phyloP scores from a whole-genome alignment of 2,113 vertebrate species.

The Nematolebias whitei region DNA sequence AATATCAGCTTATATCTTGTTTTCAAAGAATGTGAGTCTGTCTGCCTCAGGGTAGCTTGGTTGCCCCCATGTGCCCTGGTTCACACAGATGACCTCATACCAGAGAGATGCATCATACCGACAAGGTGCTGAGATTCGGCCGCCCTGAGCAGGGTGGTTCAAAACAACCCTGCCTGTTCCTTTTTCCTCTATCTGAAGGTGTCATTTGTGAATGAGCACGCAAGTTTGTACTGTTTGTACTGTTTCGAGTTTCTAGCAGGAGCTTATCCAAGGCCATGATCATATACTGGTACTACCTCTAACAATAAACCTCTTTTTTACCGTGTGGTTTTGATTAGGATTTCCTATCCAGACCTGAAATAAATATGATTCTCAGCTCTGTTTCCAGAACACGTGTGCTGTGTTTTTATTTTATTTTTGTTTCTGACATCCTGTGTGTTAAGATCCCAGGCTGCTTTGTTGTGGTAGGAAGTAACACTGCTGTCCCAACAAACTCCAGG shows the following conservation, averaged over 20 bases:
- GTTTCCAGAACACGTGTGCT: slow-evolving; percentile 56
- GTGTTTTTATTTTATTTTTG: not conserved
- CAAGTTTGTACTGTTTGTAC: slow-evolving; percentile 36
- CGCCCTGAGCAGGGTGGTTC: no score
- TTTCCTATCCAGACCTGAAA: no score
- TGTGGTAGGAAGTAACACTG: slow-evolving; percentile 58
- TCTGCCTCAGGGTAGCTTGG: slow-evolving; percentile 28
- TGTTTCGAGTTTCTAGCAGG: no score
- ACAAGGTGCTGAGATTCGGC: slow-evolving; percentile 52
- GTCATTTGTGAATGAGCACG: slow-evolving; percentile 40
- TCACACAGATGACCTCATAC: slow-evolving; percentile 67
- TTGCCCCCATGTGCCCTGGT: slow-evolving; percentile 62
- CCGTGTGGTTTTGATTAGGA: no score
- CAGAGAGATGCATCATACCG: slow-evolving; percentile 67
- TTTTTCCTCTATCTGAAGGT: slow-evolving; percentile 51
- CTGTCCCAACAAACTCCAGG: slow-evolving; percentile 63
- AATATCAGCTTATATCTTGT: slow-evolving; percentile 55
- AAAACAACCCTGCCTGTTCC: slow-evolving; percentile 36
- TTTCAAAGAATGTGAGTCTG: slow-evolving; percentile 44
- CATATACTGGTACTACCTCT: not conserved
- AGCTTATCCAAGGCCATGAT: slow-evolving; percentile 18
- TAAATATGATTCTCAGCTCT: slow-evolving; percentile 51
- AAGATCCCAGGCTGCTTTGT: slow-evolving; percentile 53
- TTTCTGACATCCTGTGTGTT: no score
- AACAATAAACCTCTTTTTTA: not conserved